A percentile compares a stretch with the other conserved stretches of the same genome.
phyloP scores from a whole-genome alignment of 2,797 vertebrate species.

The Enoplosus armatus region DNA sequence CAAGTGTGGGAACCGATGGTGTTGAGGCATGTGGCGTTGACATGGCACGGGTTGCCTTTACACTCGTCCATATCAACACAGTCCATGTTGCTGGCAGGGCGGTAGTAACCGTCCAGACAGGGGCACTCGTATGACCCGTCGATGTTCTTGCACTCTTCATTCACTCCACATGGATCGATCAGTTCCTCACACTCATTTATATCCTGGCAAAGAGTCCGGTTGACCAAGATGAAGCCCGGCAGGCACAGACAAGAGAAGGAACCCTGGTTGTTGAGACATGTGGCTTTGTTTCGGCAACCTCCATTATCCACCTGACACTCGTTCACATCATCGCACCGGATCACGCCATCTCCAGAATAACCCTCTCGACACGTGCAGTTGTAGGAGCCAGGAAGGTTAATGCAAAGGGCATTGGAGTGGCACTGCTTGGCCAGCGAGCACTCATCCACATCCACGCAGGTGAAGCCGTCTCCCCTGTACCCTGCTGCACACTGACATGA shows the following conservation, averaged over 20 bases:
- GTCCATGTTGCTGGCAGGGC: constrained; percentile 62
- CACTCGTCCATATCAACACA: constrained; percentile 88
- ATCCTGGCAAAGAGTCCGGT: constrained; percentile 85
- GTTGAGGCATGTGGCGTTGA: constrained; percentile 86
- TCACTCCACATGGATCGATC: constrained; percentile 73
- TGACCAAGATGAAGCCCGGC: constrained; percentile 80
- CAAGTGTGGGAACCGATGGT: constrained; percentile 83
- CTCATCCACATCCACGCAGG: constrained; percentile 85
- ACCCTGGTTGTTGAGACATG: constrained; percentile 83
- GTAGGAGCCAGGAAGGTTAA: constrained; percentile 83
- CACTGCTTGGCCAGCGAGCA: constrained; percentile 79
- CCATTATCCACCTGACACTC: constrained; percentile 87
- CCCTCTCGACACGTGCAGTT: constrained; percentile 85
- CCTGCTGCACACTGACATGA: constrained; percentile 82
- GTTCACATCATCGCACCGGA: constrained; percentile 83
- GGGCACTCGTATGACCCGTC: constrained; percentile 84
- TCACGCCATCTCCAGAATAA: constrained; percentile 84
- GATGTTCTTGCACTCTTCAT: constrained; percentile 85
- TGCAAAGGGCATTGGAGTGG: constrained; percentile 81
- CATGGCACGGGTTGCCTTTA: constrained; percentile 79
- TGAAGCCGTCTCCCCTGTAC: constrained; percentile 84
- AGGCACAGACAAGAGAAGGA: constrained; percentile 85
- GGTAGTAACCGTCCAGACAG: constrained; percentile 82
- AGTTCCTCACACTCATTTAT: constrained; percentile 83
- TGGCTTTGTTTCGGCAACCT: constrained; percentile 83